Evolutionary conservation across 2,797 vertebrate genomes (phyloP), one percentile per base, ranked within the genome.

Genomic region (Vultur gryphus): DNA sequence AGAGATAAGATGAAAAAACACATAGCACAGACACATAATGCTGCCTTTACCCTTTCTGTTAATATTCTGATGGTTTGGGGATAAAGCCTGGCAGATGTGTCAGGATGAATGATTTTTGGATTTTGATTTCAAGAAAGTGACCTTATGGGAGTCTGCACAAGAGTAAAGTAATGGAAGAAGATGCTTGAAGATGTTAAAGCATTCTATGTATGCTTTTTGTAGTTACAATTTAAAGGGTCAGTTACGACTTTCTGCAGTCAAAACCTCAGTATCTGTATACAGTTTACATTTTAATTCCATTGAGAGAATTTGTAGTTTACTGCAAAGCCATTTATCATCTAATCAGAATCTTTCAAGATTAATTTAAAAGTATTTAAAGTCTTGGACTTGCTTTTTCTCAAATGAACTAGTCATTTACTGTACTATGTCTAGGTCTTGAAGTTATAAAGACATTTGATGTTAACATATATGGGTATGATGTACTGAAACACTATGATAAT

Each of bases 51-150:
- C 35, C 54, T 90, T 96, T 95, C 51, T 62, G 35, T 95, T 92
- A 89, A 51, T 87, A 73, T 72, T 91, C 65, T 81, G 90, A 95
- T 94, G 65, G 39, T 93, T 83, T 67, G 61, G 48, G 35, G 80
- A 92, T 89, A 93, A 95, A 91, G 46, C 35, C 1, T 28, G 44
- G 48, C 59, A 79, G 35, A 83, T 55, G 84, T 80, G 79, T 93
- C 84, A 96, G 31, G 28, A 64, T 75, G 55, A 80, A 88, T 84
- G 79, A 57, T 75, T 96, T 86, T 83, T 91, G 39, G 49, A 69
- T 90, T 94, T 93, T 95, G 92, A 96, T 96, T 96, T 96, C 67
- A 81, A 77, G 71, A 80, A 95, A 96, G 39, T 87, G 48, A 46
- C 84, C 80, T 92, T 82, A 66, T 93, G 48, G 46, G 33, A 82